A percentile compares a stretch with the other conserved stretches of the same genome.
Evolutionary conservation across 2,797 vertebrate genomes (phyloP).

Genomic region (Peromyscus nudipes): DNA sequence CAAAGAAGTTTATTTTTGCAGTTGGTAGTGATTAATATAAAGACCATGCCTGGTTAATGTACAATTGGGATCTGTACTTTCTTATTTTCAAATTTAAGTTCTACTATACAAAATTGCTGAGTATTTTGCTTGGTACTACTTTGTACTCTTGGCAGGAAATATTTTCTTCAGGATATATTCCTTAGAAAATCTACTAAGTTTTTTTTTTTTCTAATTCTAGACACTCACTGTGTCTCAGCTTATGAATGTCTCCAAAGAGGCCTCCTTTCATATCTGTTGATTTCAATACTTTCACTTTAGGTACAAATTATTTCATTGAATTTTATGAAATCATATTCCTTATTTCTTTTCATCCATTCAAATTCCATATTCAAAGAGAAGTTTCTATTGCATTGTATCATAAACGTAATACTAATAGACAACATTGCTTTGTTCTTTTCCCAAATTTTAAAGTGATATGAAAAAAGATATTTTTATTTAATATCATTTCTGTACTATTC

Average conservation of each 20-base stretch:
- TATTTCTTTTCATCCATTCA: not conserved
- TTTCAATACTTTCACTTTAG: not conserved
- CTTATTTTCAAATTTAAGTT: not conserved
- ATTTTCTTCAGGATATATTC: not conserved
- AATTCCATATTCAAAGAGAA: not conserved
- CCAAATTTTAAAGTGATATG: not conserved
- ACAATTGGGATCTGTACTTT: not conserved
- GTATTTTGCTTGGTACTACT: not conserved
- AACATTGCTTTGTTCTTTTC: not conserved
- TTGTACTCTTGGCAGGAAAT: not conserved
- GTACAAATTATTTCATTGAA: not conserved
- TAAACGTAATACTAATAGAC: not conserved
- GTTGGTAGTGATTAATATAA: not conserved
- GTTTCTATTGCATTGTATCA: not conserved
- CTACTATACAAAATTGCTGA: not conserved
- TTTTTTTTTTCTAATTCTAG: not conserved
- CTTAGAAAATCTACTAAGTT: not conserved
- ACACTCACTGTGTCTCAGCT: not conserved
- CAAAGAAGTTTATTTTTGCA: not conserved
- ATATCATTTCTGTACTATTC: not conserved
- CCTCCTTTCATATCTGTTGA: not conserved
- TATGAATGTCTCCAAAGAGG: not conserved
- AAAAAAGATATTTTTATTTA: not conserved
- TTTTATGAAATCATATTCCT: not conserved
- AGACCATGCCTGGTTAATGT: not conserved